Percentiles rank a stretch among this genome's conserved stretches.
Evolutionary conservation across 2,113 vertebrate species (phyloP).

Genomic region (Lipotes vexillifer): DNA sequence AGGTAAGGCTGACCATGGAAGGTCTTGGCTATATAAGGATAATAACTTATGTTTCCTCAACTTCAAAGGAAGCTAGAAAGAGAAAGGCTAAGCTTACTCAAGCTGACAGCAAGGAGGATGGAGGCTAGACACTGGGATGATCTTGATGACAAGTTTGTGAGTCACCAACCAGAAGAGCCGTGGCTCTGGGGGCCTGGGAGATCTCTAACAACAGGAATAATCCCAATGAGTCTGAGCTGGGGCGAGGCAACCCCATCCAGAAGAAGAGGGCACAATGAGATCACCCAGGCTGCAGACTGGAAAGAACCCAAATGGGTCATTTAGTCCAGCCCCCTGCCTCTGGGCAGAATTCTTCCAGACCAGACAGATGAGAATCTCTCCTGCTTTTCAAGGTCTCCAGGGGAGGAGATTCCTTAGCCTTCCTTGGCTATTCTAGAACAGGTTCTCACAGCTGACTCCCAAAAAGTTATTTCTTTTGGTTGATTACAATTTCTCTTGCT

Average conservation of each 20-base stretch:
- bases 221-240: conserved; percentile 7
- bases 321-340: conserved; percentile 1
- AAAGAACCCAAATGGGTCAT: conserved; percentile 50
- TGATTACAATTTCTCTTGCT: neutral
- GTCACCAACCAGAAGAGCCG: conserved; percentile 34
- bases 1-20: neutral
- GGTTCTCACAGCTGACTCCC: neutral
- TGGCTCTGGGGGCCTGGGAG: conserved; percentile 20
- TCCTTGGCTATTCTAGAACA: neutral
- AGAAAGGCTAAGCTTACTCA: conserved; percentile 39
- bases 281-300: neutral
- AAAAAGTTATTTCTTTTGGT: conserved; percentile 17
- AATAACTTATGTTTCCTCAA: neutral
- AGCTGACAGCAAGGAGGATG: conserved; percentile 33
- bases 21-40: neutral
- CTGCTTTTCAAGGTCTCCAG: conserved; percentile 46
- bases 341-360: conserved; percentile 30
- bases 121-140: conserved; percentile 17
- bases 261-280: conserved; percentile 26
- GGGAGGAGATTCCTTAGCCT: conserved; percentile 27
- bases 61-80: neutral
- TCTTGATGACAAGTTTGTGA: conserved; percentile 46
- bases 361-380: conserved; percentile 12
- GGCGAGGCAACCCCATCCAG: neutral
- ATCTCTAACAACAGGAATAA: conserved; percentile 18